A percentile compares a stretch with the other conserved stretches of the same genome.
Evolutionary conservation across 2,888 invertebrate genomes (phyloP).

Genomic region (Mesochorus sp.): DNA sequence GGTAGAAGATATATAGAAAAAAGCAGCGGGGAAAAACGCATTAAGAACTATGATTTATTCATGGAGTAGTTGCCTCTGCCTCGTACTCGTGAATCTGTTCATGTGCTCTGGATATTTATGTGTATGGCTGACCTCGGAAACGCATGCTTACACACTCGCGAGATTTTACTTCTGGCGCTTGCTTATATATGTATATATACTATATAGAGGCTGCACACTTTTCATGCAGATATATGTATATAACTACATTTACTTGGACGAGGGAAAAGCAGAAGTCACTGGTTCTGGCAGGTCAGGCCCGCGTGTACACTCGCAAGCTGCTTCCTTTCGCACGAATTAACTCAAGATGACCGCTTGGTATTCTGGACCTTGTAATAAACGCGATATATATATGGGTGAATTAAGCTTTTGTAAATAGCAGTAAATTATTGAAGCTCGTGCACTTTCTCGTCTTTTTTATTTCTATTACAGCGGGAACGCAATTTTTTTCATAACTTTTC

Average conservation of each 20-base stretch:
- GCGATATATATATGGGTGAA: neutral
- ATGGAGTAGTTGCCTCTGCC: constrained; percentile 30
- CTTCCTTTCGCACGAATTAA: constrained; percentile 51
- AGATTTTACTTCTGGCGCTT: neutral
- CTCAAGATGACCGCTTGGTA: constrained; percentile 21
- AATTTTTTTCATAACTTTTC: too few relatives aligned
- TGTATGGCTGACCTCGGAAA: constrained; percentile 16
- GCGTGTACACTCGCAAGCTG: constrained; percentile 23
- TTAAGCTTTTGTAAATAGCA: constrained; percentile 17
- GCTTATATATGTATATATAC: neutral
- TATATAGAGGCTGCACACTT: neutral
- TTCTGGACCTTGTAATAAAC: constrained; percentile 23
- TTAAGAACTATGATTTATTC: constrained; percentile 59
- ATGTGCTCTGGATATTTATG: constrained; percentile 14
- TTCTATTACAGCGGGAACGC: too few relatives aligned
- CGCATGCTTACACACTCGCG: constrained; percentile 28
- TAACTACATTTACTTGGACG: constrained; percentile 3
- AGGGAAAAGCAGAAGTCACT: constrained; percentile 31
- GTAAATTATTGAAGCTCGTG: too few relatives aligned
- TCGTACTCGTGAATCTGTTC: constrained; percentile 27
- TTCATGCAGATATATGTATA: neutral
- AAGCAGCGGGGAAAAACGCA: constrained; percentile 54
- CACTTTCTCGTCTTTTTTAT: too few relatives aligned
- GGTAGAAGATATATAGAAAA: constrained; percentile 27
- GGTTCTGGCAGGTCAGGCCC: constrained; percentile 37